phyloP scores from a whole-genome alignment of 2,888 invertebrate genomes.

The Drosophila stalkeri region DNA sequence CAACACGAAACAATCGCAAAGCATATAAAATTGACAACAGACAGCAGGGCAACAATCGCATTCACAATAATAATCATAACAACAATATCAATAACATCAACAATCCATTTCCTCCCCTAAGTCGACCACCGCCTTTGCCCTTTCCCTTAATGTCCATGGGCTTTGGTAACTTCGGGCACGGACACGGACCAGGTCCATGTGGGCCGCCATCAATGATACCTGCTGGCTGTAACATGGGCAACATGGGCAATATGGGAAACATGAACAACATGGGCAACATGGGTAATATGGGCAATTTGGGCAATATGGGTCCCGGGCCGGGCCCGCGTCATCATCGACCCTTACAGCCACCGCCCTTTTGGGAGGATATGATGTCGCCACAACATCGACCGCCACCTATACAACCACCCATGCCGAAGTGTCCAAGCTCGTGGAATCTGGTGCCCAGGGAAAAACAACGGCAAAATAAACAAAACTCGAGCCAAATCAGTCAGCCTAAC shows the following conservation, averaged over 20 bases:
- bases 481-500: slow-evolving; percentile 21
- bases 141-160: slow-evolving; percentile 60
- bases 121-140: slow-evolving; percentile 63
- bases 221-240: slow-evolving; percentile 26
- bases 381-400: slow-evolving; percentile 63
- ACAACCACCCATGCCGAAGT: slow-evolving; percentile 73
- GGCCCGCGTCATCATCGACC: slow-evolving; percentile 44
- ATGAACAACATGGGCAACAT: slow-evolving; percentile 1
- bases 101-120: slow-evolving; percentile 46
- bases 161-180: slow-evolving; percentile 55
- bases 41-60: slow-evolving; percentile 21
- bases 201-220: slow-evolving; percentile 41
- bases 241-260: slow-evolving; percentile 13
- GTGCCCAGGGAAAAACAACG: slow-evolving; percentile 61
- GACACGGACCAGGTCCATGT: slow-evolving; percentile 49
- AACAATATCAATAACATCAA: slow-evolving; percentile 35
- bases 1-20: slow-evolving; percentile 28
- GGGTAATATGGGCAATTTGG: slow-evolving; percentile 27
- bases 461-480: slow-evolving; percentile 16
- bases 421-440: slow-evolving; percentile 67
- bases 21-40: slow-evolving; percentile 32
- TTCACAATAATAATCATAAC: slow-evolving; percentile 37
- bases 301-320: slow-evolving; percentile 25
- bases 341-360: slow-evolving; percentile 70
- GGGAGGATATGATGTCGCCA: slow-evolving; percentile 75